Base-by-base conservation (phyloP, 1,140 invertebrate species). In the Agrilus planipennis region DNA sequence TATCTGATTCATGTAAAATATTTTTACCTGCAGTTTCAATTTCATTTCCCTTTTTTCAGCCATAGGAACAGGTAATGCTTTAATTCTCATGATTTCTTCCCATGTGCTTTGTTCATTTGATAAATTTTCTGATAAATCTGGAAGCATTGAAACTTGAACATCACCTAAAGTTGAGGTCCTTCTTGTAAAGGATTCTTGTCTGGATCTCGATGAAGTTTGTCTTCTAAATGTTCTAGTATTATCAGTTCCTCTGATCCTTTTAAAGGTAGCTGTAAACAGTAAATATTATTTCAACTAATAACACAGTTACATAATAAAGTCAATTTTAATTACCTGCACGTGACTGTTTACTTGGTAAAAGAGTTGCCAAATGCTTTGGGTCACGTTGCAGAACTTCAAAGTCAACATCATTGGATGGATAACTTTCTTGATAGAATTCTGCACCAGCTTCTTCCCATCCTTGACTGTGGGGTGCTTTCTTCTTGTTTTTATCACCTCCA, bases 1-100 rank as follows among this genome's bases (percentile, higher is more conserved):
- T n/a, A n/a, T n/a, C n/a, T n/a, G n/a, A n/a, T n/a, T n/a, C n/a
- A n/a, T n/a, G n/a, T n/a, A n/a, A n/a, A n/a, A n/a, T n/a, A n/a
- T n/a, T n/a, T 53, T 61, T 67, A 84, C 81, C 72, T 83, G 76
- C 50, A 89, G 62, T 54, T 84, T 78, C 5, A 75, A 71, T 62
- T 87, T 87, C 36, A 84, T 62, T 53, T 84, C 79, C 46, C 77
- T 72, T 54, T 89, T 89, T 57, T 85, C 79, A 7, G 73, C 65
- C 83, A 89, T 87, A 9, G 76, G 76, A 9, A 87, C 72, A 2
- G 84, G 83, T 75, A 85, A 77, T 0, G 79, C 73, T 57, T 86
- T 86, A 20, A 89, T 85, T 53, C 81, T 76, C 76, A 83, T 84
- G 23, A 89, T 84, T 65, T 87, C 82, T 53, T 87, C 80, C 83